These are phyloP conservation scores for Cataglyphis altisquamis DNA, from an alignment of 2,888 invertebrate genomes.

Conservation along the genomic window DNA sequence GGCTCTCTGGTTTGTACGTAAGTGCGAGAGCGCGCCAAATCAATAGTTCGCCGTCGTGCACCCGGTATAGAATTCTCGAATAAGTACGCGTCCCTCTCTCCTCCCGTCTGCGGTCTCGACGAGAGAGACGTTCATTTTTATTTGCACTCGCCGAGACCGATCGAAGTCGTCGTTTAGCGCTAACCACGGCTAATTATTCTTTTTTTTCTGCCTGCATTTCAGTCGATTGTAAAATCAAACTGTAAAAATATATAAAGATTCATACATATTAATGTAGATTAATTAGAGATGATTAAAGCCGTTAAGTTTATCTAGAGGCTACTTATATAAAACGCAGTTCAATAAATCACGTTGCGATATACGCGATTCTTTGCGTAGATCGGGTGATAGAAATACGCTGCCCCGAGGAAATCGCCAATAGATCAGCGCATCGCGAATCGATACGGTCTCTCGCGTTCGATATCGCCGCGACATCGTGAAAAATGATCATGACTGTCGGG, in stretches of 20 bases:
- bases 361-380: conserved; percentile 23
- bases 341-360: conserved; percentile 31
- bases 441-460: conserved; percentile 22
- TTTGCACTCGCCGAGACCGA: neutral
- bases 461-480: conserved; percentile 43
- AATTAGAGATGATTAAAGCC: conserved; percentile 12
- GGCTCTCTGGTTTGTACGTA: conserved; percentile 72
- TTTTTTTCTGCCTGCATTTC: neutral
- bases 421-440: conserved; percentile 29
- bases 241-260: neutral
- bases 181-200: neutral
- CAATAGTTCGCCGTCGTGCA: conserved; percentile 77
- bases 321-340: neutral
- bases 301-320: neutral
- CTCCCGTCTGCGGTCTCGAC: neutral
- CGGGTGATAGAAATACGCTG: conserved; percentile 31
- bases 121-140: conserved; percentile 1
- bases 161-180: neutral
- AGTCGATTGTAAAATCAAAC: neutral
- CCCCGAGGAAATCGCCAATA: conserved; percentile 24
- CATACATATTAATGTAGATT: neutral
- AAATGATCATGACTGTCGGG: conserved; percentile 35
- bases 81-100: conserved; percentile 64
- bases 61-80: conserved; percentile 76
- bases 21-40: conserved; percentile 76